These are phyloP conservation scores for Meloidogyne exigua DNA, from an alignment of 1,140 invertebrate genomes.

Conservation along the genomic window DNA sequence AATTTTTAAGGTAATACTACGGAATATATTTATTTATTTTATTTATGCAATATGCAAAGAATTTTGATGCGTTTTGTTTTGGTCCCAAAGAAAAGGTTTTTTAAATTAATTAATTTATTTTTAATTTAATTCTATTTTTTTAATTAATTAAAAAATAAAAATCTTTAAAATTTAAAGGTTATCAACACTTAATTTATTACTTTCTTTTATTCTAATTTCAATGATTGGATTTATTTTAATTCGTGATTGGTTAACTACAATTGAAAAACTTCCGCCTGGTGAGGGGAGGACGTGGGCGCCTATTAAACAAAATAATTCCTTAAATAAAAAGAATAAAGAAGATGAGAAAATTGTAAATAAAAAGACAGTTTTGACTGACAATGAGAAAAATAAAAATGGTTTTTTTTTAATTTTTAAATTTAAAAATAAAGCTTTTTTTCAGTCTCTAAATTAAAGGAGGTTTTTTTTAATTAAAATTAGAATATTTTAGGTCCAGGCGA, in stretches of 20 bases:
- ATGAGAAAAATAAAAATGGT: not conserved
- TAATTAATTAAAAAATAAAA: no score
- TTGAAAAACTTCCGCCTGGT: constrained; percentile 22
- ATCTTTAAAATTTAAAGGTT: no score
- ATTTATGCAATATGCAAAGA: not conserved
- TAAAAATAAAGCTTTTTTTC: no score
- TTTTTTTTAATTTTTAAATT: not conserved
- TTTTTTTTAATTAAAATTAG: not conserved
- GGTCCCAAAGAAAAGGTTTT: not conserved
- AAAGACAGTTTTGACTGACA: not conserved
- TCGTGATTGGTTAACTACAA: constrained; percentile 14
- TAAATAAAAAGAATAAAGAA: constrained; percentile 24
- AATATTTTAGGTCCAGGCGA: constrained; percentile 31
- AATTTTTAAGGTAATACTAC: no score
- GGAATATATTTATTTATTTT: no score
- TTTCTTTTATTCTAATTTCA: constrained; percentile 2
- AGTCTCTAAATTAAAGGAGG: no score
- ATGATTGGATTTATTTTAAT: constrained; percentile 14
- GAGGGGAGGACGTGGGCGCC: constrained; percentile 31
- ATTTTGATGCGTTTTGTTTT: not conserved
- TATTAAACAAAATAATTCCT: constrained; percentile 21
- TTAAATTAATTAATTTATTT: not conserved
- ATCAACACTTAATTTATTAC: constrained; percentile 13
- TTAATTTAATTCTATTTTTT: not conserved
- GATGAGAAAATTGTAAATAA: not conserved